A percentile compares a stretch with the other conserved stretches of the same genome.
Conservation (phyloP, 2,888 invertebrate species). For the Serripes groenlandicus region DNA sequence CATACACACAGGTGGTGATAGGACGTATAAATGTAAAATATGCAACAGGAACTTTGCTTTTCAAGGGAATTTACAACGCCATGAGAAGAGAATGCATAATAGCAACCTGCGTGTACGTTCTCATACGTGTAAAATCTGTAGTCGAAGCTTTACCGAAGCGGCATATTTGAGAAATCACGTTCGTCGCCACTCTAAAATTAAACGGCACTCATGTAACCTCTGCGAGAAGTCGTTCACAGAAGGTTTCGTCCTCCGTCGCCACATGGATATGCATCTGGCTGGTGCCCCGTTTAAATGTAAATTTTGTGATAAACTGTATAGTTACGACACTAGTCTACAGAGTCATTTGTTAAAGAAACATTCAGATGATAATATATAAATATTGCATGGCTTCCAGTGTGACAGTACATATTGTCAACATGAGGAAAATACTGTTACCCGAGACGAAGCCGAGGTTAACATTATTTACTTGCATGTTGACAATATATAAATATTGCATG, state of each 20-base stretch:
- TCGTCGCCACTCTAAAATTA: background rate
- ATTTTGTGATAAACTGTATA: background rate
- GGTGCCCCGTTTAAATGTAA: background rate
- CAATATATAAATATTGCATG: too few species aligned
- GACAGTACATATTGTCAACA: too few species aligned
- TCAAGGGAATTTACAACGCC: background rate
- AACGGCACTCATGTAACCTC: background rate
- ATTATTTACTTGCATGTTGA: too few species aligned
- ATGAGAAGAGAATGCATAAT: background rate
- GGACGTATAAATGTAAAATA: background rate
- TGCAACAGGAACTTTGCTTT: background rate
- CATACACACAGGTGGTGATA: slow-evolving; percentile 12
- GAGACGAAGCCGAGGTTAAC: too few species aligned
- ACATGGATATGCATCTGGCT: slow-evolving; percentile 1
- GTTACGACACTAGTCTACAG: background rate
- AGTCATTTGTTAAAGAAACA: background rate
- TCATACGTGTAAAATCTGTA: background rate
- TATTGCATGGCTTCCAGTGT: too few species aligned
- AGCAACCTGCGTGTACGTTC: background rate
- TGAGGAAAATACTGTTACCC: too few species aligned
- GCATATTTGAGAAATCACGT: background rate
- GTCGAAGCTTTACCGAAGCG: background rate
- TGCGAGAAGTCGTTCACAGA: slow-evolving; percentile 9
- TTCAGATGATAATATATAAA: background rate
- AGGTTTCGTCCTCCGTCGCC: background rate